Evolutionary conservation across 2,113 vertebrate species (phyloP).

Genomic region (Apodemus sylvaticus): DNA sequence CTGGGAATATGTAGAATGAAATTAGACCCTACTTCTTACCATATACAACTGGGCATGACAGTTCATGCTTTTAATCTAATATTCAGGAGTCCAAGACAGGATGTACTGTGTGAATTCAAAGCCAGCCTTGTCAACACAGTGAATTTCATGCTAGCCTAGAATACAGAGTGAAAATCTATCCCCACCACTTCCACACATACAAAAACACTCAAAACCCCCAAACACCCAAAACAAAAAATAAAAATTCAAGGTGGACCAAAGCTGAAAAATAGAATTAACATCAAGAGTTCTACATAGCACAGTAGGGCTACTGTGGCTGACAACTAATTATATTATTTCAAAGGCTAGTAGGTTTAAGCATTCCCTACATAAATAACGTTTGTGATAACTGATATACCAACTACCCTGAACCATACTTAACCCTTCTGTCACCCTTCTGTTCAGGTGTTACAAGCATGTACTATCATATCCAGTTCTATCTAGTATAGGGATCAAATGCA

Average conservation of each 20-base stretch:
- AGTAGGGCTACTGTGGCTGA: background rate
- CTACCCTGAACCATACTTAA: background rate
- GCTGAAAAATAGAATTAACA: too few relatives aligned
- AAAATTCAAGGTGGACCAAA: background rate
- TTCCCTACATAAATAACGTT: background rate
- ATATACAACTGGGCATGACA: background rate
- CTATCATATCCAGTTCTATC: background rate
- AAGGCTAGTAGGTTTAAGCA: background rate
- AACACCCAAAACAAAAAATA: background rate
- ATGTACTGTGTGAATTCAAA: background rate
- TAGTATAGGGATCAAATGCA: background rate
- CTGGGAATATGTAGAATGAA: background rate
- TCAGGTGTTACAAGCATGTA: too few relatives aligned
- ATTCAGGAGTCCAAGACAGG: background rate
- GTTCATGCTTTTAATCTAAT: background rate
- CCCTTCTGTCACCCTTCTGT: background rate
- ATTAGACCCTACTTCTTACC: background rate
- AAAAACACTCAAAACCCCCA: background rate
- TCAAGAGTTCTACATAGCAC: background rate
- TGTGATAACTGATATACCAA: background rate
- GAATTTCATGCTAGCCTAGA: background rate
- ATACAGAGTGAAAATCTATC: background rate
- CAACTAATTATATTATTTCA: background rate
- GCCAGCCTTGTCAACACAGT: background rate
- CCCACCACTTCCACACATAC: too few relatives aligned